Conservation (phyloP, 2,888 invertebrate genomes). For the Dysmachus trigonus region DNA sequence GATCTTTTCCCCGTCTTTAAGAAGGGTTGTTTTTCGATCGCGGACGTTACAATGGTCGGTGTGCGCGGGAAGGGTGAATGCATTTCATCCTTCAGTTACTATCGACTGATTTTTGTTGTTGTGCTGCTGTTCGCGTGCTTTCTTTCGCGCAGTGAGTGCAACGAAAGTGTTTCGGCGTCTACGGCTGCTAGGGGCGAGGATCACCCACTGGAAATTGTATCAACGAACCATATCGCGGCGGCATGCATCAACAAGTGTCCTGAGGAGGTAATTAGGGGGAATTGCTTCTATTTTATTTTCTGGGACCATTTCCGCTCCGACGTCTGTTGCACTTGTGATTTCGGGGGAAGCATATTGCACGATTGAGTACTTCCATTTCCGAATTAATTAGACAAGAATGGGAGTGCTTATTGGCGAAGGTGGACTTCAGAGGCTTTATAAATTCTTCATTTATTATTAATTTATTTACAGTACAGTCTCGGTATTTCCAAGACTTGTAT, state of each 20-base stretch:
- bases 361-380: slow-evolving; percentile 30
- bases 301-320: neutral
- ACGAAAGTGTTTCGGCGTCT: neutral
- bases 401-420: neutral
- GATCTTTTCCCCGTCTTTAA: neutral
- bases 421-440: neutral
- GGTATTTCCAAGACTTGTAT: neutral
- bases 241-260: slow-evolving; percentile 49
- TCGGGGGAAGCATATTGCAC: neutral
- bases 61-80: neutral
- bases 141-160: neutral
- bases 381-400: neutral
- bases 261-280: slow-evolving; percentile 47
- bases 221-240: slow-evolving; percentile 48
- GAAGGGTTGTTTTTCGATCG: neutral
- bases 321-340: neutral
- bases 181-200: neutral
- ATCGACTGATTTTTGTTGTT: neutral
- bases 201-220: slow-evolving; percentile 43
- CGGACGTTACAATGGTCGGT: neutral
- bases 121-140: neutral
- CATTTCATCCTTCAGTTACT: neutral
- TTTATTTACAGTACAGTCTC: neutral
- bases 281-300: neutral
- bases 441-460: neutral